phyloP scores from a whole-genome alignment of 2,888 invertebrate genomes.

The Caenorhabditis panamensis region DNA sequence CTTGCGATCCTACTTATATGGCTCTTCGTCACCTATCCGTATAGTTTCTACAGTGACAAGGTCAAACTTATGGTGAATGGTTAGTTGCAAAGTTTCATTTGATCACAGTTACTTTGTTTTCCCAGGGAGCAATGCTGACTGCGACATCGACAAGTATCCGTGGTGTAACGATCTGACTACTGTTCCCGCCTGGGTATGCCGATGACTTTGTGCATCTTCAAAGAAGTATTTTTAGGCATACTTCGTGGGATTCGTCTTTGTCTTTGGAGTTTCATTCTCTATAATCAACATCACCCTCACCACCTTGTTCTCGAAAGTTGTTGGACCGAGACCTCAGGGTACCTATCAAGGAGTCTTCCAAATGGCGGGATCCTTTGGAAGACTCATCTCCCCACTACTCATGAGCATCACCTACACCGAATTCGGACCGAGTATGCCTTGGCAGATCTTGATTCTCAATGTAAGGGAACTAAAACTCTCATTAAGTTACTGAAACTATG shows the following conservation, averaged over 20 bases:
- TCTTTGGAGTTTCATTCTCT: constrained; percentile 62
- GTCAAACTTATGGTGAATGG: constrained; percentile 44
- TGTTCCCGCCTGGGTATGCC: constrained; percentile 35
- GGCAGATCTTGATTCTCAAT: constrained; percentile 48
- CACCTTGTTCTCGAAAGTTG: constrained; percentile 64
- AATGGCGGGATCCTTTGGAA: constrained; percentile 62
- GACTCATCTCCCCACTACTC: constrained; percentile 54
- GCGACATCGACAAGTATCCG: constrained; percentile 55
- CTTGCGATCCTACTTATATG: constrained; percentile 31
- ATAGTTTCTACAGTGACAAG: constrained; percentile 36
- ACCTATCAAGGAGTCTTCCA: constrained; percentile 69
- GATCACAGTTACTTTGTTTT: neutral
- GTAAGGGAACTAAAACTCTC: constrained; percentile 29
- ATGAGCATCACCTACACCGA: constrained; percentile 50
- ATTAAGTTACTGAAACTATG: neutral
- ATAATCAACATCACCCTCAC: constrained; percentile 65
- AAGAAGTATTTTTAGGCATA: constrained; percentile 35
- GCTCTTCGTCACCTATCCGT: constrained; percentile 49
- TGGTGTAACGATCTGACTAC: constrained; percentile 59
- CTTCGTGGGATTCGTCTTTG: constrained; percentile 54
- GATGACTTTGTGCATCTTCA: neutral
- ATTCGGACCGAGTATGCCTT: constrained; percentile 51
- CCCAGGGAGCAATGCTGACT: constrained; percentile 54
- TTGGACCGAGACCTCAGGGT: constrained; percentile 65
- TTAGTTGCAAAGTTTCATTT: neutral